Conservation (phyloP, 2,888 invertebrate species). For the Morpho helenor region DNA sequence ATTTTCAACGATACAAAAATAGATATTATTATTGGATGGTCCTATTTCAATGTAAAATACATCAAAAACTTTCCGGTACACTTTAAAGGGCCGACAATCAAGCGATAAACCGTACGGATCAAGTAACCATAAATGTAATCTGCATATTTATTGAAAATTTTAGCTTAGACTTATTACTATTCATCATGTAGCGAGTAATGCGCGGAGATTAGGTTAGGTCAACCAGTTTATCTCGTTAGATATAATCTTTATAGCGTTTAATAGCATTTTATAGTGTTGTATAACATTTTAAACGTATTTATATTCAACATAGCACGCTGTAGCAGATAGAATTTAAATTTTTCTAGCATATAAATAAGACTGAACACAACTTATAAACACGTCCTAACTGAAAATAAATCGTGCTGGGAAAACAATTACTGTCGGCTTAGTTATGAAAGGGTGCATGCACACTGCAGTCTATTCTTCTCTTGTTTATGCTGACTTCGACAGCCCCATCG, state of each 20-base stretch:
- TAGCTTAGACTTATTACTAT: slow-evolving; percentile 40
- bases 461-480: background rate
- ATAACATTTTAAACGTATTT: slow-evolving; percentile 26
- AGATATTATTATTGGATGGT: background rate
- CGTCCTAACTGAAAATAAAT: slow-evolving; percentile 16
- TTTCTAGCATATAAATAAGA: slow-evolving; percentile 53
- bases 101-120: slow-evolving; percentile 47
- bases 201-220: slow-evolving; percentile 25
- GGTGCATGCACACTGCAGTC: background rate
- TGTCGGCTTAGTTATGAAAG: slow-evolving; percentile 5
- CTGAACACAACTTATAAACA: slow-evolving; percentile 44
- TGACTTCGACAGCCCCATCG: too few species aligned
- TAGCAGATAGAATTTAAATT: slow-evolving; percentile 59
- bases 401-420: slow-evolving; percentile 8
- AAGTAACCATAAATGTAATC: slow-evolving; percentile 42
- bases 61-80: slow-evolving; percentile 29
- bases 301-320: slow-evolving; percentile 53
- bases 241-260: slow-evolving; percentile 28
- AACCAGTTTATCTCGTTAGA: slow-evolving; percentile 30
- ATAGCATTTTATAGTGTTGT: slow-evolving; percentile 5
- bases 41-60: background rate
- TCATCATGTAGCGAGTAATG: slow-evolving; percentile 28
- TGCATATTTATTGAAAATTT: slow-evolving; percentile 59
- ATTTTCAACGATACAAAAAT: background rate
- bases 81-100: slow-evolving; percentile 31